These are phyloP conservation scores for Sinopyrophorus schimmeli DNA, from an alignment of 2,888 invertebrate genomes.

Conservation along the genomic window DNA sequence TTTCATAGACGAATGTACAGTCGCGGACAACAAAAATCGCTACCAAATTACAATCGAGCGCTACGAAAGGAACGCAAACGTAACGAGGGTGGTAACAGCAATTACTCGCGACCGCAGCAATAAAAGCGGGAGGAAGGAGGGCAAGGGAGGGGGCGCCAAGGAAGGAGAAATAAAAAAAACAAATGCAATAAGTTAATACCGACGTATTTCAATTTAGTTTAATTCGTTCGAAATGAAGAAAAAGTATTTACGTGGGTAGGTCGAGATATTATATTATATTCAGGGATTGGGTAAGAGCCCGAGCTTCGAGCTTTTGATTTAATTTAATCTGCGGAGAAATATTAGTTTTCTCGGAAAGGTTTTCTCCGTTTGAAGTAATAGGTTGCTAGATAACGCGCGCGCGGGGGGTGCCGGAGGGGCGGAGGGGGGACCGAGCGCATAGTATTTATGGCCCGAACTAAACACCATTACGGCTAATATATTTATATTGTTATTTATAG, in stretches of 20 bases:
- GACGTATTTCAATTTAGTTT: slow-evolving; percentile 56
- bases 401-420: too few relatives aligned
- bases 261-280: slow-evolving; percentile 52
- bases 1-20: too few relatives aligned
- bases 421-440: too few relatives aligned
- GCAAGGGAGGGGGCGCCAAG: too few relatives aligned
- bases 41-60: too few relatives aligned
- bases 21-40: too few relatives aligned
- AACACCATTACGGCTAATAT: slow-evolving; percentile 53
- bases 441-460: slow-evolving; percentile 52
- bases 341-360: slow-evolving; percentile 52
- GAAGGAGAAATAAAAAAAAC: too few relatives aligned
- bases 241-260: slow-evolving; percentile 51
- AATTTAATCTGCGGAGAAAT: slow-evolving; percentile 56
- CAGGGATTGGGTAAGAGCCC: slow-evolving; percentile 45
- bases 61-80: too few relatives aligned
- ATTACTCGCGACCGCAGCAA: slow-evolving; percentile 39
- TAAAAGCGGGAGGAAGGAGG: too few relatives aligned
- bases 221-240: slow-evolving; percentile 54
- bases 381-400: slow-evolving; percentile 42
- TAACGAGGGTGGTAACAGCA: too few relatives aligned
- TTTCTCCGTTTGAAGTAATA: slow-evolving; percentile 49
- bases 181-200: slow-evolving; percentile 53
- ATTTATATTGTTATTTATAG: slow-evolving; percentile 54
- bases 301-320: slow-evolving; percentile 53